Conservation (phyloP, 2,113 vertebrate species). For the Dolichotis patagonum region DNA sequence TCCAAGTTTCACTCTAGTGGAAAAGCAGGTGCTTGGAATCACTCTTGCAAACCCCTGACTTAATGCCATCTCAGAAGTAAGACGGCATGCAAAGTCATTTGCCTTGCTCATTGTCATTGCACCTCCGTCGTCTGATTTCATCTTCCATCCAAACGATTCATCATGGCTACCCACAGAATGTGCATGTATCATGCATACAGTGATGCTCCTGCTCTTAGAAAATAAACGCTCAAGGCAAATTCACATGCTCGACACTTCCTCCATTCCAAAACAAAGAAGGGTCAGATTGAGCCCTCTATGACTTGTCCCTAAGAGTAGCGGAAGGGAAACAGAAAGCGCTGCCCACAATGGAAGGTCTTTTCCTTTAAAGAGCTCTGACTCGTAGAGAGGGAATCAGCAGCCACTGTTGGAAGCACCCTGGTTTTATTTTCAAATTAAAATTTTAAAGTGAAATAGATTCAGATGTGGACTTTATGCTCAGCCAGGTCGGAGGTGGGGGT, state of each 20-base stretch:
- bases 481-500: not conserved
- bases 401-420: not conserved
- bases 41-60: conserved; percentile 1
- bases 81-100: not conserved
- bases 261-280: conserved; percentile 48
- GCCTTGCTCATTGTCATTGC: not conserved
- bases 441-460: conserved; percentile 6
- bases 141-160: not conserved
- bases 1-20: not conserved
- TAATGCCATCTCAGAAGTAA: not conserved
- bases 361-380: conserved; percentile 22
- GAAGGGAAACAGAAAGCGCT: conserved; percentile 7
- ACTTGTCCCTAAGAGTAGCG: not conserved
- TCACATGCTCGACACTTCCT: conserved; percentile 13
- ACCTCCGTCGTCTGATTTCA: not conserved
- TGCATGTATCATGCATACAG: rapidly evolving
- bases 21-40: not conserved
- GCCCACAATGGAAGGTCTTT: not conserved
- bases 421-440: conserved; percentile 55
- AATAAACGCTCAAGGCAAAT: conserved; percentile 38
- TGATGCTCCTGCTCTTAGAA: not conserved
- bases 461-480: not conserved
- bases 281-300: conserved; percentile 43
- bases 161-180: not conserved
- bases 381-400: not conserved